Evolutionary conservation across 2,113 vertebrate species (phyloP).

Genomic region (Callocephalon fimbriatum): DNA sequence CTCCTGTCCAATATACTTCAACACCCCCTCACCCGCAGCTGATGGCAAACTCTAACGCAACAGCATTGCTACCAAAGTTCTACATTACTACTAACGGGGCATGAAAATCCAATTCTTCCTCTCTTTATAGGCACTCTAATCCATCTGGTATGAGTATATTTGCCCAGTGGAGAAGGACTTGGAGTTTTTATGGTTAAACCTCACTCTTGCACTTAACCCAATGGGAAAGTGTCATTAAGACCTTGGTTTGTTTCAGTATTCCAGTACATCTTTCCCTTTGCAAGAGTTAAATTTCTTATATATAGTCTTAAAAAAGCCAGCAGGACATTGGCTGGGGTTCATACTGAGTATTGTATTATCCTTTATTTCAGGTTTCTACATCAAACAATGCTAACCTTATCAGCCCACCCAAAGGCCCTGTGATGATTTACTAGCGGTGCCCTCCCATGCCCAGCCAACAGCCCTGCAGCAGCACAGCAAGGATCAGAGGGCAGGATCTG

Average conservation of each 20-base stretch:
- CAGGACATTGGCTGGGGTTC: not conserved
- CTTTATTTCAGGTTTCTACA: not conserved
- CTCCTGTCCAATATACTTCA: not conserved
- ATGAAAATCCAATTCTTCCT: not conserved
- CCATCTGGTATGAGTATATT: not conserved
- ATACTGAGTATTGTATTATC: not conserved
- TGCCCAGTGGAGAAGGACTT: not conserved
- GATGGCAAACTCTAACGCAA: not conserved
- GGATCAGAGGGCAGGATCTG: not conserved
- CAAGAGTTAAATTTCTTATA: not conserved
- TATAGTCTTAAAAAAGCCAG: not conserved
- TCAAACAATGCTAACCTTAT: not conserved
- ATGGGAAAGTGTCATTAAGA: not conserved
- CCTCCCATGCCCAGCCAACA: not conserved
- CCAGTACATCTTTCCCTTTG: not conserved
- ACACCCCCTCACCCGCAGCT: not conserved
- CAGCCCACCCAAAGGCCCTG: not conserved
- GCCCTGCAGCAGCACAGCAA: not conserved
- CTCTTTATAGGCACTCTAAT: not conserved
- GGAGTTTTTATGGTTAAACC: not conserved
- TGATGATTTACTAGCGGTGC: accelerated
- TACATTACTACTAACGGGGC: not conserved
- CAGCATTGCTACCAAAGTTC: not conserved
- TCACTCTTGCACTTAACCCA: not conserved
- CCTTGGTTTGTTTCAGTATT: not conserved